A percentile compares a stretch with the other conserved stretches of the same genome.
Evolutionary conservation across 2,888 invertebrate species (phyloP).

Genomic region (Operophtera brumata): DNA sequence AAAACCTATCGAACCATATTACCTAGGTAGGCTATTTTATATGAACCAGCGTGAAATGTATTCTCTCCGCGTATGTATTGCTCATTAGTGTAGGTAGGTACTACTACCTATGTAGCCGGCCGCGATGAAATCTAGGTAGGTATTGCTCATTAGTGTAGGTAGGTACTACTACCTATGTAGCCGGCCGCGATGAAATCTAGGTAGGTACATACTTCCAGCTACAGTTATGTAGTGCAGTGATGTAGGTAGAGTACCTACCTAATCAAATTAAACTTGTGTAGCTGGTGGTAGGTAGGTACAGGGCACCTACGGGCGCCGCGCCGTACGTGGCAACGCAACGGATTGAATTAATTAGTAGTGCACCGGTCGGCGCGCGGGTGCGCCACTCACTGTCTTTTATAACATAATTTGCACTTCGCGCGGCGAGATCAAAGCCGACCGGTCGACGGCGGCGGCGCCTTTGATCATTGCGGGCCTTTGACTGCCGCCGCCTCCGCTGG

Average conservation of each 20-base stretch:
- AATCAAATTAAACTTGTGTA: slow-evolving; percentile 34
- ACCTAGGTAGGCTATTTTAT: slow-evolving; percentile 40
- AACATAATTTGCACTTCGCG: slow-evolving; percentile 81
- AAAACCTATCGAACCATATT: slow-evolving; percentile 59
- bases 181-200: too few relatives aligned
- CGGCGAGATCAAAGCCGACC: slow-evolving; percentile 78
- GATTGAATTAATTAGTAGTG: slow-evolving; percentile 76
- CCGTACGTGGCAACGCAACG: slow-evolving; percentile 40
- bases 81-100: too few relatives aligned
- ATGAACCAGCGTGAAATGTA: slow-evolving; percentile 40
- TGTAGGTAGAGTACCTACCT: too few relatives aligned
- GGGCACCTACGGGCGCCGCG: slow-evolving; percentile 10
- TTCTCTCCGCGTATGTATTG: slow-evolving; percentile 41
- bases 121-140: too few relatives aligned
- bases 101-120: slow-evolving; percentile 3
- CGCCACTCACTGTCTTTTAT: slow-evolving; percentile 77
- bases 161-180: slow-evolving; percentile 8
- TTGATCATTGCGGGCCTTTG: slow-evolving; percentile 78
- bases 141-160: too few relatives aligned
- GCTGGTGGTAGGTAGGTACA: not conserved
- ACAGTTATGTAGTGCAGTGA: not conserved
- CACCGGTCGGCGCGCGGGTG: slow-evolving; percentile 65
- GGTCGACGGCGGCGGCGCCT: slow-evolving; percentile 70
- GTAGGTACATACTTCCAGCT: not conserved
- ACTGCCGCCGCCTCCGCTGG: slow-evolving; percentile 71